These are phyloP conservation scores for Malthinus flaveolus DNA, from an alignment of 2,888 invertebrate genomes.

Conservation along the genomic window DNA sequence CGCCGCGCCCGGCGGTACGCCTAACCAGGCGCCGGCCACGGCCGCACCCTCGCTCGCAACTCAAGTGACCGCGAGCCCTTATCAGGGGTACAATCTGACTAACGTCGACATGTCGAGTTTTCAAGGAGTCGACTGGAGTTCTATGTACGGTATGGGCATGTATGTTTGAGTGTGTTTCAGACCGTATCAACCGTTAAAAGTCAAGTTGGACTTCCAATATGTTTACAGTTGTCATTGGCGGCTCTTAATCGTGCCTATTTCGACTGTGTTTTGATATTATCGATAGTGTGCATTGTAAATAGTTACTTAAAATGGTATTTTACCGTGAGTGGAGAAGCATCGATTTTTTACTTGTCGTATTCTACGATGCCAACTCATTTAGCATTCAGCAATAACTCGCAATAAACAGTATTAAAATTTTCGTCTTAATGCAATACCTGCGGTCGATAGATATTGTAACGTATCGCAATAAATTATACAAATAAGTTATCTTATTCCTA, in stretches of 20 bases:
- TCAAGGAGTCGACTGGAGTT: conserved; percentile 89
- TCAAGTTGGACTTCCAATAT: conserved; percentile 43
- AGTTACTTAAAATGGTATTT: conserved; percentile 40
- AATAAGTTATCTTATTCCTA: conserved; percentile 10
- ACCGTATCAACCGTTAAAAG: conserved; percentile 35
- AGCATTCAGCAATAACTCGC: conserved; percentile 60
- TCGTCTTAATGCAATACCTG: conserved; percentile 24
- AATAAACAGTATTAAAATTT: conserved; percentile 57
- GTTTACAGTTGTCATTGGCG: conserved; percentile 51
- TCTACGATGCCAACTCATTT: conserved; percentile 49
- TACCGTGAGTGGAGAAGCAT: conserved; percentile 43
- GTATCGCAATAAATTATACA: conserved; percentile 24
- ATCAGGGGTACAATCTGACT: conserved; percentile 79
- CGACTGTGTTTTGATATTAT: conserved; percentile 43
- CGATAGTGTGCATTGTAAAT: conserved; percentile 26
- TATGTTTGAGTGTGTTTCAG: conserved; percentile 67
- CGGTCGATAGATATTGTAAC: conserved; percentile 22
- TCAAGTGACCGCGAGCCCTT: conserved; percentile 70
- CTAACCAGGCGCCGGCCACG: conserved; percentile 56
- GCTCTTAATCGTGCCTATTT: conserved; percentile 47
- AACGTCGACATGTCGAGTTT: conserved; percentile 92
- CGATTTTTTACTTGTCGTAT: conserved; percentile 31
- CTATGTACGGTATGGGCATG: conserved; percentile 92
- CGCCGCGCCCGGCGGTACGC: conserved; percentile 57
- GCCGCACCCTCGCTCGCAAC: conserved; percentile 65